Evolutionary conservation across 2,888 invertebrate genomes (phyloP), one percentile per base, ranked within the genome.

Genomic region (Drosophila histrio): DNA sequence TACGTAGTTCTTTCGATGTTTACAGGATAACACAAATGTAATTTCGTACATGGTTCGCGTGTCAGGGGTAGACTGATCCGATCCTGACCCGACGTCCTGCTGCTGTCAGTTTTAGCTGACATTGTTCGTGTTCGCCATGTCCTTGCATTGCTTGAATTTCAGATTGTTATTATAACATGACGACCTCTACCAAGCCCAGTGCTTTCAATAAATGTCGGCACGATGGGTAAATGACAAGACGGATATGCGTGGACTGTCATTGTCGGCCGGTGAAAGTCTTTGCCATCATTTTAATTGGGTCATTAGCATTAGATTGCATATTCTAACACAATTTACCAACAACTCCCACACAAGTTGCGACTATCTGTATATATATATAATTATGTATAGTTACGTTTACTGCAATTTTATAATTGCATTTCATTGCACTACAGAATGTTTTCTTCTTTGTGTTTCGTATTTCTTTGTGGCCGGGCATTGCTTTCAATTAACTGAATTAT

Each of bases 241-340:
- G 38, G 7, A 56, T 17, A 22, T 38, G 47, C n/a, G 39, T 43
- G 4, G 13, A 15, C 34, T 36, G 7, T 19, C 30, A 17, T 21
- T 38, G 46, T 32, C 8, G 56, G 32, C 17, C 34, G 76, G 72
- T 77, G 76, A 71, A 77, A 79, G 88, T 60, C 54, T 57, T 63
- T 47, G 73, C 78, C 62, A 84, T 77, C 36, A 63, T 69, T 79
- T 69, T 87, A 88, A 88, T 84, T 84, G 88, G 78, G 68, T 84
- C 72, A 84, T 88, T 88, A 87, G 61, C 58, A 38, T n/a, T n/a
- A 69, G 63, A 75, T 84, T 83, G 80, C 77, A 77, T 66, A 83
- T 74, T 65, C 70, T 60, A 62, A 70, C 50, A 24, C 62, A 69
- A 74, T 74, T 80, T 50, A 26, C 47, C 6, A 39, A 28, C 9